Conservation (phyloP, 2,888 invertebrate species). For the Lymantria dispar region DNA sequence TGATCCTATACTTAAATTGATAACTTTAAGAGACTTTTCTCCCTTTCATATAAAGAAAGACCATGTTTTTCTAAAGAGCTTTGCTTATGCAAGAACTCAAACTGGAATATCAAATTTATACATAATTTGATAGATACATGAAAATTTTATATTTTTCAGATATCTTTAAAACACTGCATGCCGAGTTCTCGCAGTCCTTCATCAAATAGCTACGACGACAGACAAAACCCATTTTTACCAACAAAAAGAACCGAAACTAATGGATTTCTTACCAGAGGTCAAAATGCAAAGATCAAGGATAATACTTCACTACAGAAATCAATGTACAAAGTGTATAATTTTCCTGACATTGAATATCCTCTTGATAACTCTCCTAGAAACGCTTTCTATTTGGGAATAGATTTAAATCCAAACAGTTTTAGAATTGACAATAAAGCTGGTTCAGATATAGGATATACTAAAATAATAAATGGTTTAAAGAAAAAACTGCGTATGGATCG, state of each 20-base stretch:
- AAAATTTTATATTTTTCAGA: conserved; percentile 40
- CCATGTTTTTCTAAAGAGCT: no score
- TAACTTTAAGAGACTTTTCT: no score
- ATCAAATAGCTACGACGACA: neutral
- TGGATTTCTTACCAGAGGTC: neutral
- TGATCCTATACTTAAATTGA: no score
- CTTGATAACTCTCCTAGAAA: conserved; percentile 16
- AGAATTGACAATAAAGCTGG: neutral
- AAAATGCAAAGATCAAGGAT: conserved; percentile 6
- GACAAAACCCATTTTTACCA: neutral
- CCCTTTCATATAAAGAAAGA: no score
- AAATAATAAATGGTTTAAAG: conserved; percentile 28
- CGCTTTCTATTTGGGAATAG: conserved; percentile 9
- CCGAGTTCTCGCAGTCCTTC: conserved; percentile 27
- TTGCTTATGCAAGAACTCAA: no score
- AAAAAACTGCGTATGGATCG: conserved; percentile 36
- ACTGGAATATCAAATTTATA: no score
- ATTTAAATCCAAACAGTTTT: conserved; percentile 6
- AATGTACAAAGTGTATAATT: conserved; percentile 36
- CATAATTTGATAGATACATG: neutral
- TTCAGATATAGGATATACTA: neutral
- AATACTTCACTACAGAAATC: conserved; percentile 9
- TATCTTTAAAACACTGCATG: conserved; percentile 36
- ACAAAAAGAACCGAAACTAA: neutral
- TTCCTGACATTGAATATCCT: conserved; percentile 53